Evolutionary conservation across 2,113 vertebrate genomes (phyloP).

Genomic region (Daubentonia madagascariensis): DNA sequence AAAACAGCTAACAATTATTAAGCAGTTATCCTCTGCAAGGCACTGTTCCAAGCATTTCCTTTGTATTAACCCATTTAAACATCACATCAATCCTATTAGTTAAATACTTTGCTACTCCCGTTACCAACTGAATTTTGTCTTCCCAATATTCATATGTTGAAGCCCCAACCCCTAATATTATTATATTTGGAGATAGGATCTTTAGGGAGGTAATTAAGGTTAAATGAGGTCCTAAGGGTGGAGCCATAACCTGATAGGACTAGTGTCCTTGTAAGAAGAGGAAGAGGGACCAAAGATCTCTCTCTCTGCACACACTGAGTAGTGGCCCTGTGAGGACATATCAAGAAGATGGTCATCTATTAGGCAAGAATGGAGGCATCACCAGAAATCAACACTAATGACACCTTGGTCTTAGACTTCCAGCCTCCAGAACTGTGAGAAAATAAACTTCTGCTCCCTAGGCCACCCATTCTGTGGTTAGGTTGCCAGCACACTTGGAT

Average conservation of each 20-base stretch:
- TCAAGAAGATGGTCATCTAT: fast-evolving
- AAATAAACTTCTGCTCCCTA: not conserved
- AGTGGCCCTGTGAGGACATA: no score
- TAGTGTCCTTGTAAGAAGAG: not conserved
- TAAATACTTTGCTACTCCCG: not conserved
- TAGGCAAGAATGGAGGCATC: not conserved
- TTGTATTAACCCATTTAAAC: not conserved
- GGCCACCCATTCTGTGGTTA: not conserved
- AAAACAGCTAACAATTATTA: not conserved
- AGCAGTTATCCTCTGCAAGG: no score
- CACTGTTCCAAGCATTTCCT: no score
- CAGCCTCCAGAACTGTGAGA: not conserved
- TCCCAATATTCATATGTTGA: not conserved
- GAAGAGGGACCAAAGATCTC: not conserved
- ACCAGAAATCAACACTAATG: not conserved
- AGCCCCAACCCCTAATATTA: not conserved
- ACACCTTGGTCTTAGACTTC: no score
- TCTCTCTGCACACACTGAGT: not conserved
- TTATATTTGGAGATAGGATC: not conserved
- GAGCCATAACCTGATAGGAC: not conserved
- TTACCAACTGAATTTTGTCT: not conserved
- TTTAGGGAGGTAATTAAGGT: not conserved
- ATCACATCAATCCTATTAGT: not conserved
- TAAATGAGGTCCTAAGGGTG: not conserved
- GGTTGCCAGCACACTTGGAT: not conserved